Evolutionary conservation across 2,113 vertebrate species (phyloP), one percentile per base, ranked within the genome.

Genomic region (Calyptommatus sinebrachiatus): DNA sequence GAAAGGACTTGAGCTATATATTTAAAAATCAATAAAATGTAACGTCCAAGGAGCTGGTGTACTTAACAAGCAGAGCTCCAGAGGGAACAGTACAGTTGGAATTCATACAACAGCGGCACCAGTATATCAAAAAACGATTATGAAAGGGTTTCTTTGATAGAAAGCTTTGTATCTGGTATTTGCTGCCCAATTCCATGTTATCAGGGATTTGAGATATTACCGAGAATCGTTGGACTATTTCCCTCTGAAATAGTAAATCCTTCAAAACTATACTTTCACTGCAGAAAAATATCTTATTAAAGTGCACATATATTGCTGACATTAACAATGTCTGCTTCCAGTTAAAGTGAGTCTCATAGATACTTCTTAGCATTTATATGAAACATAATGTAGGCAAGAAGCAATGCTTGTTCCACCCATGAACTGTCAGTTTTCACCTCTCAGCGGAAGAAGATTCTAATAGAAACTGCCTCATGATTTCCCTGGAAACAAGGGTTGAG

Each of bases 191-290:
- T 14, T 26, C 12, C 65, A 22, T 31, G 46, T 8, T 77, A n/a
- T 79, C 77, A 57, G 9, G 28, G 26, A 16, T 72, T 80, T n/a
- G 63, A 71, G 48, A 26, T 61, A 20, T 61, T 82, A 80, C 10
- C 2, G 61, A 71, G 83, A 81, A 81, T 53, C 50, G 10, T 24
- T 21, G 53, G 53, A 24, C 57, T 48, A 62, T 74, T 83, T 74
- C 11, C 41, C 41, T 62, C 46, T 81, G 22, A 78, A 86, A 29
- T 31, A 76, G 5, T 67, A 69, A 1, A 75, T 2, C 2, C 69
- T 81, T 22, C 79, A 71, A 65, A 78, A 46, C 12, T 46, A 28
- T 75, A 67, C 72, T 74, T 68, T 73, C 74, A 53, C 12, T 78
- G 7, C 20, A 77, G 0, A 61, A 71, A 0, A 48, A 48, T 48